Percentiles rank a stretch among this genome's conserved stretches.
Conservation (phyloP, 2,888 invertebrate species). For the Spodoptera exigua region DNA sequence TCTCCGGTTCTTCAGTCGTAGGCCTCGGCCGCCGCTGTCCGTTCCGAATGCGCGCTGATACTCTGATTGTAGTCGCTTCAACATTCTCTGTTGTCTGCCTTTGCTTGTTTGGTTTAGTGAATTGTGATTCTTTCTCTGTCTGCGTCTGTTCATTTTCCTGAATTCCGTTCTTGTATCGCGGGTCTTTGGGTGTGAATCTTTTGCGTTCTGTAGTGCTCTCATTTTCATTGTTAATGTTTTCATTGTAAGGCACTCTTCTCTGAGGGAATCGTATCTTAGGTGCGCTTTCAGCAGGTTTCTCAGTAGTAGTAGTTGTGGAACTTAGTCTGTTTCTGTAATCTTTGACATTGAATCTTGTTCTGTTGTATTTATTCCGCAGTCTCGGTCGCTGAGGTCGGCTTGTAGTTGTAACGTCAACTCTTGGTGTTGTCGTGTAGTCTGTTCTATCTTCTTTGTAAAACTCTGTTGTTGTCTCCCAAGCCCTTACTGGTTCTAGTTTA, state of each 20-base stretch:
- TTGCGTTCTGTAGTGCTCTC: slow-evolving; percentile 86
- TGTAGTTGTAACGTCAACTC: slow-evolving; percentile 71
- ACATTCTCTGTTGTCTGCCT: slow-evolving; percentile 74
- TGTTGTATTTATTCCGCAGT: slow-evolving; percentile 89
- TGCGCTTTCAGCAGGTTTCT: slow-evolving; percentile 73
- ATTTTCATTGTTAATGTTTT: slow-evolving; percentile 71
- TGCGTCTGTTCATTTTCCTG: slow-evolving; percentile 71
- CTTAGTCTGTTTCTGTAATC: slow-evolving; percentile 92
- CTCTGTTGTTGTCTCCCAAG: slow-evolving; percentile 73
- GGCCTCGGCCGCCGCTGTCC: slow-evolving; percentile 79
- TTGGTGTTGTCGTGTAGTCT: slow-evolving; percentile 73
- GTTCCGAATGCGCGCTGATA: slow-evolving; percentile 81
- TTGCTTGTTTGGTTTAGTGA: slow-evolving; percentile 74
- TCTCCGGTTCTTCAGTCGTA: slow-evolving; percentile 76
- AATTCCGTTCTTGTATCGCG: slow-evolving; percentile 75
- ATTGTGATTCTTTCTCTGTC: slow-evolving; percentile 74
- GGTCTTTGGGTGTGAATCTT: slow-evolving; percentile 87
- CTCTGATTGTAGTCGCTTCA: slow-evolving; percentile 80
- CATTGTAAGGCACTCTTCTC: slow-evolving; percentile 81
- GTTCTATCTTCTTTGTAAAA: slow-evolving; percentile 59
- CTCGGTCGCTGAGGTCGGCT: slow-evolving; percentile 76
- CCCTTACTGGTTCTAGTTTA: slow-evolving; percentile 71
- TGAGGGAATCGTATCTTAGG: slow-evolving; percentile 85
- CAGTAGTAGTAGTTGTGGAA: slow-evolving; percentile 86
- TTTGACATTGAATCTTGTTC: slow-evolving; percentile 93